Conservation (phyloP, 2,888 invertebrate genomes). For the Seira musarum region DNA sequence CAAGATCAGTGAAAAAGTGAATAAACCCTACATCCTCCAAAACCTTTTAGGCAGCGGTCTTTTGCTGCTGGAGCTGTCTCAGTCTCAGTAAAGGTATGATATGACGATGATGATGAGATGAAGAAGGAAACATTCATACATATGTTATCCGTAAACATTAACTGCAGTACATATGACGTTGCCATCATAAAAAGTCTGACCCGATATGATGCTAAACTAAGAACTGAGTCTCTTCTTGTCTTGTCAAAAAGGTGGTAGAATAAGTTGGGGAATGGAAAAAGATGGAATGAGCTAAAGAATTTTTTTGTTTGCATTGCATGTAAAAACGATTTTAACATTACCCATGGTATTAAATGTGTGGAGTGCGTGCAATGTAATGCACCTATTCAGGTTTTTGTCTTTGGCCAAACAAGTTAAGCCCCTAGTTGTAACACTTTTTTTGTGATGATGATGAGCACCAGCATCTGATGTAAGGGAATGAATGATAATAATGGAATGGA, state of each 20-base stretch:
- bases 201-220: not conserved
- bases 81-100: not conserved
- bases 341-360: no score
- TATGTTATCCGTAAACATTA: not conserved
- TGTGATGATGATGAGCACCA: conserved; percentile 20
- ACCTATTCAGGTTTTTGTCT: not conserved
- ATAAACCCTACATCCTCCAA: conserved; percentile 30
- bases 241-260: not conserved
- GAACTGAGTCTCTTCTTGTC: not conserved
- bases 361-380: no score
- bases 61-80: not conserved
- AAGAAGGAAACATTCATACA: not conserved
- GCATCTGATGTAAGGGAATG: not conserved
- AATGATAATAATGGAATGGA: not conserved
- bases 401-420: not conserved
- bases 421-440: not conserved
- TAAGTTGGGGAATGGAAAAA: no score
- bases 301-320: not conserved
- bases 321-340: not conserved
- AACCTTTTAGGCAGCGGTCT: conserved; percentile 5
- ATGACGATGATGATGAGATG: no score
- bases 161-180: not conserved
- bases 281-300: not conserved
- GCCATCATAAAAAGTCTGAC: no score
- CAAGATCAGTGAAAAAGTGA: conserved; percentile 41